Conservation (phyloP, 2,888 invertebrate genomes). For the Cryptocheilus praepositus region DNA sequence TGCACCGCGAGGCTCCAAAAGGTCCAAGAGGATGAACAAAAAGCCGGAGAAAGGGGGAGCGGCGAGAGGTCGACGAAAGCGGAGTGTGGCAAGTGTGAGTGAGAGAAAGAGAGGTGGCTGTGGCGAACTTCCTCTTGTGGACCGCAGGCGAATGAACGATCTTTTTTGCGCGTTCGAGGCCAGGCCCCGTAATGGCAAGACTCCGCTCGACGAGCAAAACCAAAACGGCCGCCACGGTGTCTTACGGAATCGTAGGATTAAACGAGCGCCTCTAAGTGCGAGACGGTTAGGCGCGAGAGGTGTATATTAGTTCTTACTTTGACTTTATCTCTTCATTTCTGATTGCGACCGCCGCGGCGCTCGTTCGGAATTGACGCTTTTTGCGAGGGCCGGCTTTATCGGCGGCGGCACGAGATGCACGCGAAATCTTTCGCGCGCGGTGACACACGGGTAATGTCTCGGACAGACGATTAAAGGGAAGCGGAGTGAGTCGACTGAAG, state of each 20-base stretch:
- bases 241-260: conserved; percentile 27
- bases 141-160: conserved; percentile 25
- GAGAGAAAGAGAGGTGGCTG: conserved; percentile 11
- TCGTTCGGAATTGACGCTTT: not conserved
- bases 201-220: conserved; percentile 26
- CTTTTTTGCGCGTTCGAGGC: conserved; percentile 33
- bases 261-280: conserved; percentile 23
- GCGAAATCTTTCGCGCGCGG: no score
- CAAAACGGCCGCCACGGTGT: conserved; percentile 29
- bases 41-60: conserved; percentile 10
- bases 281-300: conserved; percentile 17
- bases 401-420: no score
- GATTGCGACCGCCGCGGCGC: conserved; percentile 7
- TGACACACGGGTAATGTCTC: no score
- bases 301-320: conserved; percentile 33
- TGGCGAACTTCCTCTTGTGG: conserved; percentile 29
- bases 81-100: conserved; percentile 22
- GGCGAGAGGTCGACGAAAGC: no score
- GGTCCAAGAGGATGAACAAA: not conserved
- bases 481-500: no score
- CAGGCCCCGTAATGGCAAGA: conserved; percentile 26
- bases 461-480: no score
- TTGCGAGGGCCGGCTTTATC: no score
- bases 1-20: not conserved
- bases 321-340: conserved; percentile 32